These are phyloP conservation scores for Heliconius ismenius DNA, from an alignment of 2,888 invertebrate genomes.

Conservation along the genomic window DNA sequence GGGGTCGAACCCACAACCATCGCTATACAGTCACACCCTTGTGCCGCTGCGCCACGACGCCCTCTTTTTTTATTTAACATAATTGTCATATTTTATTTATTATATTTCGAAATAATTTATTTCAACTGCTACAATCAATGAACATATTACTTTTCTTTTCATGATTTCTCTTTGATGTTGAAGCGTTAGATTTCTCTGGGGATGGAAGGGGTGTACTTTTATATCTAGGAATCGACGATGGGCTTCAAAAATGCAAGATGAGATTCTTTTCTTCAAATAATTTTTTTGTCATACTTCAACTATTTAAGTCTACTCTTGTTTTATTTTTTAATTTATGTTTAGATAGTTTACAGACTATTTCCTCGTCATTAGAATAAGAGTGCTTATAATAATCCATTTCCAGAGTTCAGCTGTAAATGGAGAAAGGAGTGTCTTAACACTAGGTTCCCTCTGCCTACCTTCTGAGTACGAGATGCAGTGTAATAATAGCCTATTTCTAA, in stretches of 20 bases:
- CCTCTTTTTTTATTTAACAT: not conserved
- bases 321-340: not conserved
- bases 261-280: not conserved
- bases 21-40: too few relatives aligned
- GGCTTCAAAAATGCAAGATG: slow-evolving; percentile 30
- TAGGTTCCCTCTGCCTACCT: too few relatives aligned
- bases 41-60: too few relatives aligned
- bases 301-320: too few relatives aligned
- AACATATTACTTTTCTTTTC: slow-evolving; percentile 44
- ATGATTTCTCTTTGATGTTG: slow-evolving; percentile 50
- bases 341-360: not conserved
- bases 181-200: slow-evolving; percentile 55
- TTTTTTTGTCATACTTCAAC: not conserved
- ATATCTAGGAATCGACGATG: slow-evolving; percentile 35
- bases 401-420: too few relatives aligned
- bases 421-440: too few relatives aligned
- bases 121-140: slow-evolving; percentile 34
- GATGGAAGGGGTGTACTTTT: slow-evolving; percentile 43
- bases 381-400: too few relatives aligned
- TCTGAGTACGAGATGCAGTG: too few relatives aligned
- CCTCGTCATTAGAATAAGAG: not conserved
- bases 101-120: slow-evolving; percentile 17
- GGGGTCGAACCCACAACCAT: too few relatives aligned
- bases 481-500: too few relatives aligned
- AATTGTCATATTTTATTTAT: not conserved